phyloP scores from a whole-genome alignment of 2,888 invertebrate genomes.

The Tupiocoris notatus region DNA sequence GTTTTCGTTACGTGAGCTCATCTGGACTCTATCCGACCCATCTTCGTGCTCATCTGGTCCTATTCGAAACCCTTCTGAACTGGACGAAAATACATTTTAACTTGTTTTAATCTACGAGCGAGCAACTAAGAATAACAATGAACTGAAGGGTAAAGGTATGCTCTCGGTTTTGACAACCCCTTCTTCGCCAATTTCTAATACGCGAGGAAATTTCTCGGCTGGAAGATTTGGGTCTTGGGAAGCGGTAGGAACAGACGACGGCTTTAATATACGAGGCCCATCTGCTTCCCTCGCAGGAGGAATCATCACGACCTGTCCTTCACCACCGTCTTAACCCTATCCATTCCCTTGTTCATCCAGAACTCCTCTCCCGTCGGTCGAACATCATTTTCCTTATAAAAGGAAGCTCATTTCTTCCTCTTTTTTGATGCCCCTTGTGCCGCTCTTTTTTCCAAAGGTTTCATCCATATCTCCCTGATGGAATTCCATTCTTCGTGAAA shows the following conservation, averaged over 20 bases:
- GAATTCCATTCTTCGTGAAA: conserved; percentile 35
- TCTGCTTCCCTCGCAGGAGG: conserved; percentile 23
- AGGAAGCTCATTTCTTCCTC: conserved; percentile 40
- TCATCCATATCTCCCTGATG: conserved; percentile 40
- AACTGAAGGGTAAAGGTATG: neutral
- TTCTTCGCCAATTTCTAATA: conserved; percentile 1
- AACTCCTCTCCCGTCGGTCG: neutral
- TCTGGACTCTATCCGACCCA: neutral
- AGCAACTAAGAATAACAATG: conserved; percentile 33
- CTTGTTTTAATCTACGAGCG: conserved; percentile 23
- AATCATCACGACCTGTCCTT: conserved; percentile 40
- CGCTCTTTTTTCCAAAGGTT: conserved; percentile 21
- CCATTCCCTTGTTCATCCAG: neutral
- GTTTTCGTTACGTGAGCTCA: conserved; percentile 13
- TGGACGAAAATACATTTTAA: neutral
- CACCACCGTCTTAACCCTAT: neutral
- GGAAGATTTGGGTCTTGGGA: neutral
- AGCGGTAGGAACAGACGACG: neutral
- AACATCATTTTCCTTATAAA: conserved; percentile 40
- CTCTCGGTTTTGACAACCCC: neutral
- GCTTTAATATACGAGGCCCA: conserved; percentile 38
- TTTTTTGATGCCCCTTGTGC: conserved; percentile 26
- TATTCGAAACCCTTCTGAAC: neutral
- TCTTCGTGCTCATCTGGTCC: neutral
- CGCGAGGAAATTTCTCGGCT: conserved; percentile 14